Percentiles rank a stretch among this genome's conserved stretches.
Conservation (phyloP, 2,113 vertebrate genomes). For the Xenus cinereus region DNA sequence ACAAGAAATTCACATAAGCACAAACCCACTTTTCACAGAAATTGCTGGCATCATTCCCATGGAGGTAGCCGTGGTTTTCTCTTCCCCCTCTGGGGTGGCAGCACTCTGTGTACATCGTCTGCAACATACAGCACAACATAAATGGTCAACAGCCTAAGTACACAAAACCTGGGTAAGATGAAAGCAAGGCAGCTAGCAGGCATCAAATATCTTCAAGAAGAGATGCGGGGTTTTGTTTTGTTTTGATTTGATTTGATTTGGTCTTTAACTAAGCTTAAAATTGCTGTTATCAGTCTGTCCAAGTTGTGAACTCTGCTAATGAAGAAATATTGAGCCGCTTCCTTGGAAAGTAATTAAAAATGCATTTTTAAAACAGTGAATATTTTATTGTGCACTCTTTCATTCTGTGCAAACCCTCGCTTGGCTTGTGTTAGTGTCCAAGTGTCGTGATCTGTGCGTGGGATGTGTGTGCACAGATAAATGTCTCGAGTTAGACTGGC, state of each 20-base stretch:
- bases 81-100: background rate
- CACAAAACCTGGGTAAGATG: background rate
- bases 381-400: background rate
- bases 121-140: background rate
- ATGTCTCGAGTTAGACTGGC: background rate
- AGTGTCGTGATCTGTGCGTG: background rate
- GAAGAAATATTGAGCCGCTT: background rate
- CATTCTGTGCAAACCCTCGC: background rate
- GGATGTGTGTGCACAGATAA: background rate
- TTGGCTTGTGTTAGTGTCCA: background rate
- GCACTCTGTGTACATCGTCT: accelerated
- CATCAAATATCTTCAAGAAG: background rate
- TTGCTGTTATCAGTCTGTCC: background rate
- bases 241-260: background rate
- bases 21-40: background rate
- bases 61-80: background rate
- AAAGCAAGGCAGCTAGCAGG: background rate
- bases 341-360: background rate
- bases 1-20: background rate
- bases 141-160: background rate
- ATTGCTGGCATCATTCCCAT: background rate
- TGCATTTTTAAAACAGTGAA: background rate
- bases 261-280: background rate
- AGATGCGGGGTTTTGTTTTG: background rate
- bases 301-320: background rate